These are phyloP conservation scores for Pedionomus torquatus DNA, from an alignment of 2,113 vertebrate species.

Conservation along the genomic window DNA sequence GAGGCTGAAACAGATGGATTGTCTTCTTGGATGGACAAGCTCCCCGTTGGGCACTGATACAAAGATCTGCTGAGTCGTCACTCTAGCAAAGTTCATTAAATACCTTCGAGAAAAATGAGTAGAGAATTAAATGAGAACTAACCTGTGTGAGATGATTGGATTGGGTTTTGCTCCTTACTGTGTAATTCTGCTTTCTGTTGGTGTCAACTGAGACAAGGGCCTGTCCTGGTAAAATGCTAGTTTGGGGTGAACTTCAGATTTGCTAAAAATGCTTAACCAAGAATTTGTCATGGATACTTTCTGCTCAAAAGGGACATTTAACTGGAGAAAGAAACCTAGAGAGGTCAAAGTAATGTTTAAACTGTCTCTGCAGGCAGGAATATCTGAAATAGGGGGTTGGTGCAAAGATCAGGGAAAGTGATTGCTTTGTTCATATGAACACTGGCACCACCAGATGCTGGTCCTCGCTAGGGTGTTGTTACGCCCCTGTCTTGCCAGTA, in stretches of 20 bases:
- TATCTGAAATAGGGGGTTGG: background rate
- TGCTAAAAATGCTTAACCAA: background rate
- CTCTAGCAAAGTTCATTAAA: background rate
- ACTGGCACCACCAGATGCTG: background rate
- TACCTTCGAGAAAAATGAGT: background rate
- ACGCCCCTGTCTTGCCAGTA: background rate
- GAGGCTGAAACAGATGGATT: background rate
- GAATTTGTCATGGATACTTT: background rate
- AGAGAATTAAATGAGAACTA: background rate
- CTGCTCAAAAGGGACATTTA: background rate
- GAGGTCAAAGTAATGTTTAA: background rate
- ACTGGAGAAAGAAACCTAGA: background rate
- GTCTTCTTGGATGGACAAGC: background rate
- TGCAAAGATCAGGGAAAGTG: background rate
- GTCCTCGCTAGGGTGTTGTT: background rate
- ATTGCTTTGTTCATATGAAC: background rate
- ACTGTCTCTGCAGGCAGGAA: background rate
- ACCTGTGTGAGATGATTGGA: background rate
- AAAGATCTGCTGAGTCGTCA: background rate
- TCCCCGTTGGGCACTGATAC: background rate
- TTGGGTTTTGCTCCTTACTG: background rate
- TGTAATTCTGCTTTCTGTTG: background rate
- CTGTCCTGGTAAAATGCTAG: background rate
- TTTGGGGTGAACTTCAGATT: background rate
- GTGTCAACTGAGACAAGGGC: background rate